Percentiles rank a stretch among this genome's conserved stretches.
These are phyloP conservation scores for Xenopus laevis DNA, from an alignment of 2,113 vertebrate genomes.

Conservation along the genomic window DNA sequence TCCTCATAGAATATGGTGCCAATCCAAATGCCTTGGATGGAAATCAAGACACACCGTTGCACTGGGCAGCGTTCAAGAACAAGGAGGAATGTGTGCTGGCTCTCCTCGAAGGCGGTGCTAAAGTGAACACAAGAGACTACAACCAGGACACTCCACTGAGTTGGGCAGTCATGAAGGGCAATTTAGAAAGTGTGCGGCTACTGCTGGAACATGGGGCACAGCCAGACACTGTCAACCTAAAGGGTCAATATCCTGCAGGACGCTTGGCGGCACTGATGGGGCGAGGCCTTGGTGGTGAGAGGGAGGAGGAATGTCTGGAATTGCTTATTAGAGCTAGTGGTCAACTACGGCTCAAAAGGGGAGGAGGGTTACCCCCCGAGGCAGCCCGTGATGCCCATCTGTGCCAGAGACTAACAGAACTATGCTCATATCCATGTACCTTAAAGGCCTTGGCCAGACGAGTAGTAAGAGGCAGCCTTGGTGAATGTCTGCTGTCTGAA, in stretches of 20 bases:
- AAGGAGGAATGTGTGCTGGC: constrained; percentile 83
- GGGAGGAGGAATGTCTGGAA: constrained; percentile 88
- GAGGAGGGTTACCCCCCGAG: constrained; percentile 82
- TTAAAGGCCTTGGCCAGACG: constrained; percentile 81
- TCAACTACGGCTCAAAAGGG: constrained; percentile 76
- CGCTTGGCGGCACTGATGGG: constrained; percentile 82
- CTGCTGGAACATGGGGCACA: constrained; percentile 88
- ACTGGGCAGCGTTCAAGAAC: constrained; percentile 97
- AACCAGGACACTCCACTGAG: constrained; percentile 91
- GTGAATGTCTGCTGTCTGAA: constrained; percentile 77
- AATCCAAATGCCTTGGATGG: constrained; percentile 85
- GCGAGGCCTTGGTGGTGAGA: constrained; percentile 82
- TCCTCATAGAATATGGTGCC: constrained; percentile 87
- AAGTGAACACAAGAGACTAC: constrained; percentile 84
- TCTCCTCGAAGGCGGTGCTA: constrained; percentile 83
- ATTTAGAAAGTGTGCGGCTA: constrained; percentile 86
- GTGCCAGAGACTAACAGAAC: constrained; percentile 73
- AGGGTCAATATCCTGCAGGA: constrained; percentile 88
- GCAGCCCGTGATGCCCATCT: constrained; percentile 84
- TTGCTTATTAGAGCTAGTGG: constrained; percentile 80
- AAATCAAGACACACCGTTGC: constrained; percentile 91
- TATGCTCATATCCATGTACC: constrained; percentile 76
- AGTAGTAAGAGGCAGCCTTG: constrained; percentile 79
- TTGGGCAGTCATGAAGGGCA: constrained; percentile 97
- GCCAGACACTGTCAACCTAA: constrained; percentile 84